phyloP scores from a whole-genome alignment of 2,797 vertebrate species.

The Danio kyathit region DNA sequence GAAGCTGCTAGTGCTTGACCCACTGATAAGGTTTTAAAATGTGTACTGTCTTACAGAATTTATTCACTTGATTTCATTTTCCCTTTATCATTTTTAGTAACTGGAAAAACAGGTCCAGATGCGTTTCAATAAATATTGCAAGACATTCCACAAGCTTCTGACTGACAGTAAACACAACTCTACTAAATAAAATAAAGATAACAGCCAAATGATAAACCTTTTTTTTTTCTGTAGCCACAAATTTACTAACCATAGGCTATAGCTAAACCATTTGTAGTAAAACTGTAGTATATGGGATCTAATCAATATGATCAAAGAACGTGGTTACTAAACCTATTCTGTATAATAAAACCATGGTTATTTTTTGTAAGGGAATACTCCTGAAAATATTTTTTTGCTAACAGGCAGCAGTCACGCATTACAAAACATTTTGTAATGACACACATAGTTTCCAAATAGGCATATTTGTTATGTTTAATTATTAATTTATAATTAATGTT shows the following conservation, averaged over 20 bases:
- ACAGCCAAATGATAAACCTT: too few species aligned
- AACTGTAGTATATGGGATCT: too few species aligned
- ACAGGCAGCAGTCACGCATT: too few species aligned
- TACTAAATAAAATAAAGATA: too few species aligned
- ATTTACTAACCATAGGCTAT: too few species aligned
- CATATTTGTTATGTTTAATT: neutral
- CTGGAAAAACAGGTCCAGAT: constrained; percentile 14
- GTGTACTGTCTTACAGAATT: neutral
- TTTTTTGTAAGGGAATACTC: too few species aligned
- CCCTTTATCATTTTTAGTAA: constrained; percentile 1
- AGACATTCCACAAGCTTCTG: neutral
- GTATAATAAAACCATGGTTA: too few species aligned
- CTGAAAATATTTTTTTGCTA: too few species aligned
- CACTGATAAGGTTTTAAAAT: neutral
- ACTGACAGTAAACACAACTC: neutral
- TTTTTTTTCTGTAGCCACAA: too few species aligned
- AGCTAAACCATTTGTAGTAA: too few species aligned
- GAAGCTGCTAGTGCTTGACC: neutral
- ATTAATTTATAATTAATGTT: neutral
- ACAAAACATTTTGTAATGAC: neutral
- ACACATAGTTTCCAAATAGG: neutral
- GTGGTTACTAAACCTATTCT: too few species aligned
- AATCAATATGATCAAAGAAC: too few species aligned
- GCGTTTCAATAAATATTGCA: neutral
- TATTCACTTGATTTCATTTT: neutral